Evolutionary conservation across 2,113 vertebrate species (phyloP).

Genomic region (Australoheros scitulus): DNA sequence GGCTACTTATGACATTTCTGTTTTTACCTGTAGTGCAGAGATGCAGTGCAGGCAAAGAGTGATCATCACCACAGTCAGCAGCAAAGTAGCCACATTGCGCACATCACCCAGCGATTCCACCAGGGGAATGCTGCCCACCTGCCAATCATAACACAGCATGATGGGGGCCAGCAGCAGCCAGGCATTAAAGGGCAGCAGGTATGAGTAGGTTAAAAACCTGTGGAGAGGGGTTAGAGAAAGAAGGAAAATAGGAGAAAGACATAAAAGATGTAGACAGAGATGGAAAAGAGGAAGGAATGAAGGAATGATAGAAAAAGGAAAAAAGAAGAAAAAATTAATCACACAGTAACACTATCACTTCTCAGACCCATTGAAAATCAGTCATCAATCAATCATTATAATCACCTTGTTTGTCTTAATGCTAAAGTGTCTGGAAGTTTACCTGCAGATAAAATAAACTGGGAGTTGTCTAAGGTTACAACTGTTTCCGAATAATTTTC

Average conservation of each 20-base stretch:
- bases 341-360: neutral
- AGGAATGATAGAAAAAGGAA: neutral
- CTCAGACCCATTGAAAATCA: neutral
- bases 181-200: slow-evolving; percentile 93
- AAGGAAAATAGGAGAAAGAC: neutral
- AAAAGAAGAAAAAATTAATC: neutral
- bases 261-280: neutral
- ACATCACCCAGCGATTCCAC: slow-evolving; percentile 88
- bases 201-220: slow-evolving; percentile 93
- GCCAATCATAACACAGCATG: slow-evolving; percentile 97
- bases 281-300: neutral
- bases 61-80: slow-evolving; percentile 81
- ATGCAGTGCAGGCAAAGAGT: slow-evolving; percentile 84
- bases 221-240: neutral
- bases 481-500: neutral
- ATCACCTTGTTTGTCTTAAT: neutral
- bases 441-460: no score
- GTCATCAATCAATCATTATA: neutral
- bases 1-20: neutral
- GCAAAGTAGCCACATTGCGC: slow-evolving; percentile 85
- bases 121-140: slow-evolving; percentile 96
- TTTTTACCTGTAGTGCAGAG: slow-evolving; percentile 86
- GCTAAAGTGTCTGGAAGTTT: neutral
- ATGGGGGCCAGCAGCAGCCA: slow-evolving; percentile 92
- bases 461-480: neutral